phyloP scores from a whole-genome alignment of 2,113 vertebrate genomes.

The Calcarius ornatus region DNA sequence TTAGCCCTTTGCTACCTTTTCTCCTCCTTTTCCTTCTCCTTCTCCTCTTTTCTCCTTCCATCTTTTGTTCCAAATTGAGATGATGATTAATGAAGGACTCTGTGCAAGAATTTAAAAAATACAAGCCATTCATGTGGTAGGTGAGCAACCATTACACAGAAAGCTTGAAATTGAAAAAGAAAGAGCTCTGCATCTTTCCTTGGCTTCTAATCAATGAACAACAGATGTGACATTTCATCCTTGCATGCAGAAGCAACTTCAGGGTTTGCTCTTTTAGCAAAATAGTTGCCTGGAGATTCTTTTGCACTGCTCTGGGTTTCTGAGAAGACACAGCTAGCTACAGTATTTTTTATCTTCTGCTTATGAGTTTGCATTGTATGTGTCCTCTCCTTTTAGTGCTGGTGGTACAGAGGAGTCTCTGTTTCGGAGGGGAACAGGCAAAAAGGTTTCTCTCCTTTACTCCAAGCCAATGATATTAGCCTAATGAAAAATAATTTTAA shows the following conservation, averaged over 20 bases:
- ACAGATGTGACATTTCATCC: conserved; percentile 47
- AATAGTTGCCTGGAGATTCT: conserved; percentile 9
- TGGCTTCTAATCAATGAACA: conserved; percentile 22
- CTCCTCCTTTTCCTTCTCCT: neutral
- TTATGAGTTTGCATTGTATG: neutral
- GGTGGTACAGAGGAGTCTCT: neutral
- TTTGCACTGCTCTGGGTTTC: neutral
- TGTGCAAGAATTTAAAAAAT: neutral
- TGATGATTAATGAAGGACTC: neutral
- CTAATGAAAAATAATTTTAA: neutral
- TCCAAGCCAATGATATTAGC: neutral
- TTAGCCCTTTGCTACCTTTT: neutral
- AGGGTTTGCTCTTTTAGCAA: neutral
- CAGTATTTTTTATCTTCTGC: neutral
- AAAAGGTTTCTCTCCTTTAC: neutral
- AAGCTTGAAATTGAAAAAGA: neutral
- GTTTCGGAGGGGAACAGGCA: neutral
- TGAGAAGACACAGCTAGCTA: neutral
- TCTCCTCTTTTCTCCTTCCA: neutral
- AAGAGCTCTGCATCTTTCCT: neutral
- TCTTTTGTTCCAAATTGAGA: neutral
- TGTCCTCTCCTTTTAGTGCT: neutral
- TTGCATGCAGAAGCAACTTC: conserved; percentile 1
- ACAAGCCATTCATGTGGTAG: neutral
- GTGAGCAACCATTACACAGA: neutral